Base-by-base conservation (phyloP, 2,113 vertebrate species). In the Heteronetta atricapilla region DNA sequence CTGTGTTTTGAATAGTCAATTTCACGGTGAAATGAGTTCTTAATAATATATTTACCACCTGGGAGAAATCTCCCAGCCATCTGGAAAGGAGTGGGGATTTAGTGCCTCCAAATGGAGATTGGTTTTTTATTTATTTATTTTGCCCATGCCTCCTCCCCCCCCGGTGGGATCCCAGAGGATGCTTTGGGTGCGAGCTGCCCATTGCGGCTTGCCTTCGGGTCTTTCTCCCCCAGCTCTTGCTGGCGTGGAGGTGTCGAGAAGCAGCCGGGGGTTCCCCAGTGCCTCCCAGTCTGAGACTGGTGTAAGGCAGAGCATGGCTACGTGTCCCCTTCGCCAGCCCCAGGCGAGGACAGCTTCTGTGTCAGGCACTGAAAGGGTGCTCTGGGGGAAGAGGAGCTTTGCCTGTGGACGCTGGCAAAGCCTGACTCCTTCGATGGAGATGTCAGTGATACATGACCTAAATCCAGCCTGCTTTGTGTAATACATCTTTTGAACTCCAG, bases 31-130 rank as follows among this genome's bases (percentile, higher is more conserved):
- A 98, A 98, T 98, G 98, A 98, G 97, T 98, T 98, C 98, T 98
- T 98, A 98, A 98, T 98, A 98, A 98, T 98, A 98, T 98, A 98
- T 98, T 98, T 98, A 98, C 98, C 98, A 98, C 98, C 98, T 98
- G 98, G 97, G 98, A 98, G 97, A 98, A 98, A 98, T 98, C 98
- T 98, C 97, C 97, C 96, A 98, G 97, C 98, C 98, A 98, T 98
- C 98, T 98, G 98, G 98, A 98, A 98, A 98, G 96, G 95, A 97
- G 93, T 93, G 92, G 97, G 97, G 96, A 98, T 98, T 98, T 97
- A 98, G 97, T 97, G 95, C 98, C 96, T 98, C 97, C 96, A 97
- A 98, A 98, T 92, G 93, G 97, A 98, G 97, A 98, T 97, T 98
- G 97, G 70, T 89, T 98, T 97, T 93, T 97, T 96, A 92, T 96